phyloP scores from a whole-genome alignment of 2,113 vertebrate genomes.

The Paramormyrops kingsleyae region DNA sequence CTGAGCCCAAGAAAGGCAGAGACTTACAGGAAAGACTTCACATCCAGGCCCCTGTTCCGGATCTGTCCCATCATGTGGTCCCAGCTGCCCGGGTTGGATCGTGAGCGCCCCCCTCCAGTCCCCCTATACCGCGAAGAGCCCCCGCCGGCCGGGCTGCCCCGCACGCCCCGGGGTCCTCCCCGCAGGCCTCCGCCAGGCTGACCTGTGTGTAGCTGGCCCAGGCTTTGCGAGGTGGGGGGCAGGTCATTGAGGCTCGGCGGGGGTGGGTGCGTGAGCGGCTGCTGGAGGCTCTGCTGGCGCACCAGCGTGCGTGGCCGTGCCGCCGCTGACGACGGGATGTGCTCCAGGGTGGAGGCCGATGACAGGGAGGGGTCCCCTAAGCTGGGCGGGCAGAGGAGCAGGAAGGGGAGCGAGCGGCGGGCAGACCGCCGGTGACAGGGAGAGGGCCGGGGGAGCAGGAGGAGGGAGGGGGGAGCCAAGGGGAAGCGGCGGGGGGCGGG shows the following conservation, averaged over 20 bases:
- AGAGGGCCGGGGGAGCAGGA: slow-evolving; percentile 47
- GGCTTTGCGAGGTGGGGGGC: slow-evolving; percentile 90
- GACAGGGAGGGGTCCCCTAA: slow-evolving; percentile 86
- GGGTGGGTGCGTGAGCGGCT: slow-evolving; percentile 82
- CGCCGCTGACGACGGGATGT: slow-evolving; percentile 80
- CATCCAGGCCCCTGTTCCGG: slow-evolving; percentile 90
- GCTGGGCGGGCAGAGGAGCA: slow-evolving; percentile 70
- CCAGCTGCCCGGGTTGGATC: slow-evolving; percentile 88
- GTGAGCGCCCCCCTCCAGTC: slow-evolving; percentile 68
- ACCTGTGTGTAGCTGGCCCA: slow-evolving; percentile 82
- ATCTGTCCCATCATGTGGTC: slow-evolving; percentile 98
- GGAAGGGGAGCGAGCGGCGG: slow-evolving; percentile 55
- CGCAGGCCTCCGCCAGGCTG: slow-evolving; percentile 58
- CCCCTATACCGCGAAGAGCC: slow-evolving; percentile 73
- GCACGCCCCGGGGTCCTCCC: slow-evolving; percentile 77
- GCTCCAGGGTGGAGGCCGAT: slow-evolving; percentile 86
- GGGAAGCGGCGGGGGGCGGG: slow-evolving; percentile 55
- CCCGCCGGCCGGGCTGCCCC: slow-evolving; percentile 63
- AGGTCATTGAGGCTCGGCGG: slow-evolving; percentile 70
- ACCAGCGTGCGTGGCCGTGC: slow-evolving; percentile 83
- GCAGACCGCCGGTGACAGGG: slow-evolving; percentile 53
- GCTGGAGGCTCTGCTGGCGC: slow-evolving; percentile 93
- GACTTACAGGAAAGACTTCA: slow-evolving; percentile 99
- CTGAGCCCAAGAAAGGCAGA: background rate
- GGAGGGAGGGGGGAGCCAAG: background rate